Conservation (phyloP, 2,797 vertebrate species). For the Gastrophryne carolinensis region DNA sequence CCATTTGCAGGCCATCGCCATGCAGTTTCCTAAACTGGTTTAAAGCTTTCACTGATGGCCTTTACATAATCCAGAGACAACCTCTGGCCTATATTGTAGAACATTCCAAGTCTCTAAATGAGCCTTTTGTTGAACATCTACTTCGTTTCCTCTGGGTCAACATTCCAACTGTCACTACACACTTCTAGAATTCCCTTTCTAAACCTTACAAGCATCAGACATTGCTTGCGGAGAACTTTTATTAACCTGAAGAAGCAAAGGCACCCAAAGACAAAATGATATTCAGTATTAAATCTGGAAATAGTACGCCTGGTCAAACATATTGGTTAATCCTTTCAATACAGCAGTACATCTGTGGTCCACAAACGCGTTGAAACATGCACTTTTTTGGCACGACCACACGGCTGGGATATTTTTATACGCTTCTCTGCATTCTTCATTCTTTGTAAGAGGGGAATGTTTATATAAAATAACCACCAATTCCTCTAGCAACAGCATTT, state of each 20-base stretch:
- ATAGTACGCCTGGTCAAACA: background rate
- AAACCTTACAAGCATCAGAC: constrained; percentile 21
- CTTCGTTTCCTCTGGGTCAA: background rate
- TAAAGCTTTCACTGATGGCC: background rate
- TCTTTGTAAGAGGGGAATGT: constrained; percentile 46
- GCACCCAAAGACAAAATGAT: constrained; percentile 53
- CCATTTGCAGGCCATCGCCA: too few relatives aligned
- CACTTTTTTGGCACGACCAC: constrained; percentile 44
- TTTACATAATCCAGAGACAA: constrained; percentile 40
- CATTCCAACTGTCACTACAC: constrained; percentile 44
- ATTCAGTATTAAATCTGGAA: constrained; percentile 50
- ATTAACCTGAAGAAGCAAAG: constrained; percentile 53
- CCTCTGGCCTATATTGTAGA: background rate
- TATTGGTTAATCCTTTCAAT: constrained; percentile 47
- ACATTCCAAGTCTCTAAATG: constrained; percentile 24
- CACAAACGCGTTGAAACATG: constrained; percentile 50
- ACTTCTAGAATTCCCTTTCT: constrained; percentile 35
- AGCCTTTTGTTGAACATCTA: constrained; percentile 35
- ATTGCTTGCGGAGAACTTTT: constrained; percentile 47
- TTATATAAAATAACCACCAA: constrained; percentile 49
- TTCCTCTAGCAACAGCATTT: background rate
- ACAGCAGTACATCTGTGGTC: constrained; percentile 34
- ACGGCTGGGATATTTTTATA: constrained; percentile 55
- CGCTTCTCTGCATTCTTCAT: constrained; percentile 47
- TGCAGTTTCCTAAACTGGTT: background rate